phyloP scores from a whole-genome alignment of 64 coral and sea anemone species.

The Cladopsammia gracilis region DNA sequence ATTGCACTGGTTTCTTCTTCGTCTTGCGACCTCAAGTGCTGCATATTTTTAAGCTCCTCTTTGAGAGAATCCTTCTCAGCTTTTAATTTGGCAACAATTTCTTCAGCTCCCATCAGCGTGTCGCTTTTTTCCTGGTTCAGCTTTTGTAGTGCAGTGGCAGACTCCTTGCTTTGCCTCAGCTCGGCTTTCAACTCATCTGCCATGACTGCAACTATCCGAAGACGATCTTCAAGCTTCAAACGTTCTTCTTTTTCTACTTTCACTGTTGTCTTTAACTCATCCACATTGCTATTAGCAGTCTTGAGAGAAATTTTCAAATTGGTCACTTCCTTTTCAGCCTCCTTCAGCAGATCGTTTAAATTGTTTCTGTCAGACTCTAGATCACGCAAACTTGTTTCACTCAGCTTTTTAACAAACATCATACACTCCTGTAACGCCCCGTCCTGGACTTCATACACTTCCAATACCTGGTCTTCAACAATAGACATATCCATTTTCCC shows the following conservation, averaged over 20 bases:
- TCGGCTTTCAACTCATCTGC: conserved; percentile 41
- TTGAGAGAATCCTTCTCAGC: conserved; percentile 59
- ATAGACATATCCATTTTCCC: conserved; percentile 84
- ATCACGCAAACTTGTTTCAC: conserved; percentile 87
- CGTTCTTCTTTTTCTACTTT: conserved; percentile 62
- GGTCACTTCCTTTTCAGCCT: conserved; percentile 92
- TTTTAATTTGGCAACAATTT: conserved; percentile 23
- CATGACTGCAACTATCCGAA: conserved; percentile 5
- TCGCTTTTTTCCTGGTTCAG: conserved; percentile 20
- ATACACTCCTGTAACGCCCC: conserved; percentile 88
- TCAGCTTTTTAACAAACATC: conserved; percentile 98
- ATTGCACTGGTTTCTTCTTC: conserved; percentile 60
- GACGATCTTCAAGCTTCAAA: conserved; percentile 29
- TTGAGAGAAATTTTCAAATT: conserved; percentile 79
- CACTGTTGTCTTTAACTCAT: conserved; percentile 48
- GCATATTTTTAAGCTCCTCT: conserved; percentile 46
- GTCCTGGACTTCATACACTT: conserved; percentile 87
- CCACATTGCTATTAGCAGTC: conserved; percentile 74
- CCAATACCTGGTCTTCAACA: conserved; percentile 82
- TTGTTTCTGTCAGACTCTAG: conserved; percentile 84
- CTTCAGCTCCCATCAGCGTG: conserved; percentile 16
- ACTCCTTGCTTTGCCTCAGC: conserved; percentile 41
- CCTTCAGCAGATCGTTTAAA: conserved; percentile 81
- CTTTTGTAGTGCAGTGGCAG: conserved; percentile 25
- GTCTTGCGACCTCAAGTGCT: conserved; percentile 19